These are phyloP conservation scores for Scaptomyza flava DNA, from an alignment of 2,888 invertebrate species.

Conservation along the genomic window DNA sequence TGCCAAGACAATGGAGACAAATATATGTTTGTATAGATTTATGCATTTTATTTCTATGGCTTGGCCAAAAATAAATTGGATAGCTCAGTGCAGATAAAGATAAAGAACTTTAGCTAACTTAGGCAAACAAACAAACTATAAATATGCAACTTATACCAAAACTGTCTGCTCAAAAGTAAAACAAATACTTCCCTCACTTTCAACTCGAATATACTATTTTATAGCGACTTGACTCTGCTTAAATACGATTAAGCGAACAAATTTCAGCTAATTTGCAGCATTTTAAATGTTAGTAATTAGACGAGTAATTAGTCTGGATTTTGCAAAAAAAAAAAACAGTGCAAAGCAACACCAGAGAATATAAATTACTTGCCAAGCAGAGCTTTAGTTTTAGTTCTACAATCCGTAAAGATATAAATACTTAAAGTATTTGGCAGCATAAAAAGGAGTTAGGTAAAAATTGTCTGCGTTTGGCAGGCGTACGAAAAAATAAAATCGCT, in stretches of 20 bases:
- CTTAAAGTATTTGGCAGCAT: neutral
- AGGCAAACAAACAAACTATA: neutral
- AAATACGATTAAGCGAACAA: slow-evolving; percentile 69
- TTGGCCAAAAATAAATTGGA: slow-evolving; percentile 39
- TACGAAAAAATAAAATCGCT: slow-evolving; percentile 22
- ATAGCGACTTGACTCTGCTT: slow-evolving; percentile 44
- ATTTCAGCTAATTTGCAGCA: slow-evolving; percentile 71
- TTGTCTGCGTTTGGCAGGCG: slow-evolving; percentile 7
- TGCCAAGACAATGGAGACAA: slow-evolving; percentile 62
- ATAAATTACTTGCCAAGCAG: slow-evolving; percentile 41
- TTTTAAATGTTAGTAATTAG: slow-evolving; percentile 75
- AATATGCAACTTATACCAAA: neutral
- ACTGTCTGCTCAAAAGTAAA: neutral
- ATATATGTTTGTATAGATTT: slow-evolving; percentile 59
- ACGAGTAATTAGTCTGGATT: slow-evolving; percentile 78
- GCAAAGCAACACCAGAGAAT: slow-evolving; percentile 36
- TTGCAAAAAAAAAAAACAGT: slow-evolving; percentile 14
- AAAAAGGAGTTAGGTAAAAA: slow-evolving; percentile 6
- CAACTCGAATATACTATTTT: slow-evolving; percentile 2
- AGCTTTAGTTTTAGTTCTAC: neutral
- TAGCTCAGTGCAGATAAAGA: slow-evolving; percentile 12
- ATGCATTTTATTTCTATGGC: slow-evolving; percentile 51
- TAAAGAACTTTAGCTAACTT: neutral
- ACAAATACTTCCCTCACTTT: neutral
- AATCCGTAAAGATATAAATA: neutral